Evolutionary conservation across 2,888 invertebrate species (phyloP), one percentile per base, ranked within the genome.

Genomic region (Platypus cylindrus): DNA sequence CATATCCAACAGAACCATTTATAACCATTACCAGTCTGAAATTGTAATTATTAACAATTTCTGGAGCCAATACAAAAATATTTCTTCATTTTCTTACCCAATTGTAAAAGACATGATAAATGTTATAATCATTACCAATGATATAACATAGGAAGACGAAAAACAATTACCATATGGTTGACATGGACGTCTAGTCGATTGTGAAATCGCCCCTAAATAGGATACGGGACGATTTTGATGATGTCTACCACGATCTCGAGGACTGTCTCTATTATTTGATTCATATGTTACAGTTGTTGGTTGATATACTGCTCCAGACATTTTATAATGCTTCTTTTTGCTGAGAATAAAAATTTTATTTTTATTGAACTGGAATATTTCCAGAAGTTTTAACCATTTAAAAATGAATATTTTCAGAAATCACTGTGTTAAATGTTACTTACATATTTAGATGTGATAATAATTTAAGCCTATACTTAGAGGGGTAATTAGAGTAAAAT

Each of bases 231-330:
- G 50, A 30, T 60, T 55, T 14, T 57, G 56, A 59, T 60, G 59
- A n/a, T n/a, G n/a, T n/a, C n/a, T n/a, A n/a, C n/a, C n/a, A 31
- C 56, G 45, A 25, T 60, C 58, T 36, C 53, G 54, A 8, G 54
- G 50, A 27, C 54, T 48, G n/a, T n/a, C n/a, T n/a, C n/a, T n/a
- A 48, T 63, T 54, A 49, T 63, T 55, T 43, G 64, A 50, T 58
- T 79, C 79, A 56, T 79, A 80, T 35, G 78, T 78, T 45, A 79
- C 78, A 46, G 81, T 81, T 41, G 81, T 81, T 11, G 81, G 80
- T 58, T 80, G 80, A 62, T 81, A 81, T 30, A 81, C 80, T 40
- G 79, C 78, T 56, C 75, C 51, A 15, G 51, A 51, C 51, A 51
- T 75, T 28, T 40, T 45, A 35, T 36, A 41, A 11, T 36, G n/a